Evolutionary conservation across 2,113 vertebrate genomes (phyloP), one percentile per base, ranked within the genome.

Genomic region (Capreolus pygargus): DNA sequence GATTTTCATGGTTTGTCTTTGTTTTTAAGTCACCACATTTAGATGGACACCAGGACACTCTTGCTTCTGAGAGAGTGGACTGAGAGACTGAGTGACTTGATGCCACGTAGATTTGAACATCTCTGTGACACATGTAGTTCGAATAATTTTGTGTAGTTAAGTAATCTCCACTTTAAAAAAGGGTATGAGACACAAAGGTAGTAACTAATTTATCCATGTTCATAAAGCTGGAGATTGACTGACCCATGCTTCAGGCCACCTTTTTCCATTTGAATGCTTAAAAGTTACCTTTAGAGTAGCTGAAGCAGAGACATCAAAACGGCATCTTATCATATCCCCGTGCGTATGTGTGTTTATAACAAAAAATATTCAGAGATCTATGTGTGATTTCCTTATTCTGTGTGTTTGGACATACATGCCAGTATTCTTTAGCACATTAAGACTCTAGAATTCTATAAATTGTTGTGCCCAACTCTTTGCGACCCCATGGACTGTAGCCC

Each of bases 121-220:
- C 23, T 88, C 17, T 27, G 17, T 88, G 74, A 64, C 28, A 36
- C 7, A 15, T 10, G 6, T 11, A 57, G 30, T 76, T 82, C 2
- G 19, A 81, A 85, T 6, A 82, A 45, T 52, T 89, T 23, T 33
- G 9, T 91, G 3, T 36, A 54, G 8, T 76, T 61, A 85, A 36
- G 58, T 91, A 27, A 67, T 83, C n/a, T n/a, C 14, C 30, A 58
- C 58, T 85, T 88, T 91, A 50, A 16, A 58, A 58, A 91, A 92
- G 47, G 2, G 58, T 17, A 82, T 7, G 23, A 94, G 5, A n/a
- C 5, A n/a, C n/a, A 50, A 36, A 50, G 25, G 19, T 9, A 76
- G 15, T 61, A 43, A 50, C 54, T 88, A 47, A 47, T 61, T 39
- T 85, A 25, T 2, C 3, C 67, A 1, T 54, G 57, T 85, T 74